Evolutionary conservation across 1,140 invertebrate genomes (phyloP).

Genomic region (Macrostomum lignano): DNA sequence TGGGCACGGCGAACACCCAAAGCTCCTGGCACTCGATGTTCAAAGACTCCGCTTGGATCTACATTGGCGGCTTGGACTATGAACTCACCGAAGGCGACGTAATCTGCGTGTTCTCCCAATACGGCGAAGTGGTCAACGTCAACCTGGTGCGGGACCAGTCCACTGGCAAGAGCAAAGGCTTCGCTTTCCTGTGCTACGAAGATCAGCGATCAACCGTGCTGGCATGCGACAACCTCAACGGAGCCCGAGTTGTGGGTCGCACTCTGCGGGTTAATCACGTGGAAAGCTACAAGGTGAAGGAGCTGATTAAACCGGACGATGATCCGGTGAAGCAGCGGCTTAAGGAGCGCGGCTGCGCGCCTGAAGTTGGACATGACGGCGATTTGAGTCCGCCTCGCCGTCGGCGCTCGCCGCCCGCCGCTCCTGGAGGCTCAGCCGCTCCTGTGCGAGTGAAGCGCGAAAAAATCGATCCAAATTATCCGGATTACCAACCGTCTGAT

Average conservation of each 20-base stretch:
- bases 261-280: conserved; percentile 43
- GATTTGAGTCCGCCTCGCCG: no score
- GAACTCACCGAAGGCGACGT: conserved; percentile 86
- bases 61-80: conserved; percentile 71
- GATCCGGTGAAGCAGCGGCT: conserved; percentile 19
- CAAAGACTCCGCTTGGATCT: conserved; percentile 86
- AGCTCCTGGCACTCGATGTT: conserved; percentile 93
- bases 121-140: conserved; percentile 85
- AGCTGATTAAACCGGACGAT: conserved; percentile 52
- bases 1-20: conserved; percentile 15
- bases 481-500: no score
- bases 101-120: conserved; percentile 89
- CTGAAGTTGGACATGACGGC: no score
- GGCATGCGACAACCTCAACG: conserved; percentile 87
- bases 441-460: no score
- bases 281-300: conserved; percentile 62
- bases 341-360: background rate
- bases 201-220: conserved; percentile 81
- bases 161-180: conserved; percentile 81
- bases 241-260: conserved; percentile 41
- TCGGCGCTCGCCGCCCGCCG: no score
- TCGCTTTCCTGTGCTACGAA: conserved; percentile 83
- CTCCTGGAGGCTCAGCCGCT: no score
- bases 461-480: no score
- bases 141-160: conserved; percentile 72